These are phyloP conservation scores for Ernsta delagoae DNA, from an alignment of 2,888 invertebrate species.

Conservation along the genomic window DNA sequence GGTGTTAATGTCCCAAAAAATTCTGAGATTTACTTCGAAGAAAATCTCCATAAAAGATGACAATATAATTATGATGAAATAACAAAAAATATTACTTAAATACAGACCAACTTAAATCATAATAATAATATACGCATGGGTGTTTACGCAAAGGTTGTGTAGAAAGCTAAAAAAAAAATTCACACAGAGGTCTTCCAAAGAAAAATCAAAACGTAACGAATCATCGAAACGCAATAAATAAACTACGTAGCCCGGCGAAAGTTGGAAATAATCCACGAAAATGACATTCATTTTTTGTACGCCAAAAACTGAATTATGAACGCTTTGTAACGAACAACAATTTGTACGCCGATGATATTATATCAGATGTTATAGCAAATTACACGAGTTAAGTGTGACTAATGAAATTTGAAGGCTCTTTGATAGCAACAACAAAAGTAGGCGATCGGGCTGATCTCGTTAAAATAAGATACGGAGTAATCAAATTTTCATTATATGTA, in stretches of 20 bases:
- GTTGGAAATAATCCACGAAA: slow-evolving; percentile 19
- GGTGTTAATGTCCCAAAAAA: too few species aligned
- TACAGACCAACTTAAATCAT: too few species aligned
- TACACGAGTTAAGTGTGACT: slow-evolving; percentile 21
- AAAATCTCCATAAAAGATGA: too few species aligned
- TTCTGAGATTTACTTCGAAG: too few species aligned
- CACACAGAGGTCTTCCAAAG: neutral
- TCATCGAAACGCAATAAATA: slow-evolving; percentile 8
- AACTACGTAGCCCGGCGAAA: slow-evolving; percentile 12
- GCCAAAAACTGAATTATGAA: slow-evolving; percentile 2
- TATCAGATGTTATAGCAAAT: slow-evolving; percentile 27
- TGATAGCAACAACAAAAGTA: slow-evolving; percentile 19
- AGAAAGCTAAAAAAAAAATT: slow-evolving; percentile 1
- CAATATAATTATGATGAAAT: too few species aligned
- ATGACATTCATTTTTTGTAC: slow-evolving; percentile 21
- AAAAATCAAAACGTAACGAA: slow-evolving; percentile 6
- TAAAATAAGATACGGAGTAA: slow-evolving; percentile 10
- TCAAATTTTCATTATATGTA: slow-evolving; percentile 3
- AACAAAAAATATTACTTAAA: too few species aligned
- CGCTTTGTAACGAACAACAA: slow-evolving; percentile 12
- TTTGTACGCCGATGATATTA: slow-evolving; percentile 18
- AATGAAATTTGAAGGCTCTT: slow-evolving; percentile 19
- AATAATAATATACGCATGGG: neutral
- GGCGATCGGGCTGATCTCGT: slow-evolving; percentile 1
- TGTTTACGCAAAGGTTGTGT: neutral